Evolutionary conservation across 2,888 invertebrate species (phyloP).

Genomic region (Caradrina clavipalpis): DNA sequence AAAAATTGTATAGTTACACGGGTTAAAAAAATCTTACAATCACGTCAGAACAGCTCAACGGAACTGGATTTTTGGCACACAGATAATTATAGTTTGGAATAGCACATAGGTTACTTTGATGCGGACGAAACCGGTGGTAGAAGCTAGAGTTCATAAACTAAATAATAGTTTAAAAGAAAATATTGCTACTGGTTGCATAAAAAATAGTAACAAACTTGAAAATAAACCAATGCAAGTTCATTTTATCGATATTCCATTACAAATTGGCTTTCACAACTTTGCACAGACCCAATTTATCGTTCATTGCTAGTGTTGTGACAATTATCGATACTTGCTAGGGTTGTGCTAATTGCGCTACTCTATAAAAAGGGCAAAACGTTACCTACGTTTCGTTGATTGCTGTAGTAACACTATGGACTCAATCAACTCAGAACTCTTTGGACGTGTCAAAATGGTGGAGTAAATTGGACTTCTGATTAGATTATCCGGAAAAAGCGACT

Average conservation of each 20-base stretch:
- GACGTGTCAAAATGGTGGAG: constrained; percentile 6
- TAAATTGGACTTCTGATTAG: constrained; percentile 24
- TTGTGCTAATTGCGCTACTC: constrained; percentile 19
- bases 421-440: constrained; percentile 18
- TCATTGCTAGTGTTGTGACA: neutral
- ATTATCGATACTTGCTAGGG: constrained; percentile 25
- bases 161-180: neutral
- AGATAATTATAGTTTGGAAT: too few species aligned
- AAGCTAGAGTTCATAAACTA: too few species aligned
- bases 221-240: neutral
- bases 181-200: neutral
- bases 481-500: constrained; percentile 15
- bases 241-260: neutral
- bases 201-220: neutral
- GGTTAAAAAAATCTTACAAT: too few species aligned
- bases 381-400: constrained; percentile 23
- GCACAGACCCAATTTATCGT: constrained; percentile 21
- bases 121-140: too few species aligned
- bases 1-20: too few species aligned
- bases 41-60: too few species aligned
- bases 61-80: too few species aligned
- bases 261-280: neutral
- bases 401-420: constrained; percentile 3
- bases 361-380: constrained; percentile 19
- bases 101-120: too few species aligned